Evolutionary conservation across 2,888 invertebrate genomes (phyloP).

Genomic region (Elegia similella): DNA sequence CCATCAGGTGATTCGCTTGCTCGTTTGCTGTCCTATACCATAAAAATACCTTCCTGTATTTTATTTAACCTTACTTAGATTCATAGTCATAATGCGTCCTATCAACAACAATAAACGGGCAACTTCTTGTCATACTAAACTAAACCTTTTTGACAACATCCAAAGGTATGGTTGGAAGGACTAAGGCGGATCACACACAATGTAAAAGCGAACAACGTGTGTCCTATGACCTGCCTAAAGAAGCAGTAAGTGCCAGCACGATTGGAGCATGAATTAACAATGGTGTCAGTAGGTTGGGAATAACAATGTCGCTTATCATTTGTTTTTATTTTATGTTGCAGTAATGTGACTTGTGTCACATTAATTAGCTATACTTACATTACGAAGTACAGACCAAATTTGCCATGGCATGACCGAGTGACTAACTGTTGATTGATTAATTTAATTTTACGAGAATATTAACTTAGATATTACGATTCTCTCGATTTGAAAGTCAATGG

Average conservation of each 20-base stretch:
- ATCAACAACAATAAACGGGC: no score
- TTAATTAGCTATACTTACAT: neutral
- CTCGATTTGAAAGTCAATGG: no score
- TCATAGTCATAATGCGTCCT: no score
- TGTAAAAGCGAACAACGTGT: constrained; percentile 99
- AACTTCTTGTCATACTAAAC: neutral
- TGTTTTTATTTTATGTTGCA: constrained; percentile 9
- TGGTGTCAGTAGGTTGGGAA: constrained; percentile 16
- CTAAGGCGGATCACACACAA: constrained; percentile 98
- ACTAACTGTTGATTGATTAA: no score
- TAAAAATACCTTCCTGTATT: no score
- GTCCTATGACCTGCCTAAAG: constrained; percentile 98
- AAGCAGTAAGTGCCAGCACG: constrained; percentile 94
- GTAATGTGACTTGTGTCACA: constrained; percentile 3
- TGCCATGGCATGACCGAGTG: no score
- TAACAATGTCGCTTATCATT: constrained; percentile 6
- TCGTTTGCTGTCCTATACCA: no score
- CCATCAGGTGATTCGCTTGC: no score
- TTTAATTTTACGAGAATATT: no score
- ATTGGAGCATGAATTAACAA: constrained; percentile 37
- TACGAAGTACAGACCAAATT: no score
- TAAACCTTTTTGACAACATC: constrained; percentile 21
- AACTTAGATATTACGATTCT: no score
- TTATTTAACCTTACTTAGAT: no score
- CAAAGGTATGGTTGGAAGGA: constrained; percentile 97